Percentiles rank a stretch among this genome's conserved stretches.
Evolutionary conservation across 2,888 invertebrate genomes (phyloP).

Genomic region (Drosophila colorata): DNA sequence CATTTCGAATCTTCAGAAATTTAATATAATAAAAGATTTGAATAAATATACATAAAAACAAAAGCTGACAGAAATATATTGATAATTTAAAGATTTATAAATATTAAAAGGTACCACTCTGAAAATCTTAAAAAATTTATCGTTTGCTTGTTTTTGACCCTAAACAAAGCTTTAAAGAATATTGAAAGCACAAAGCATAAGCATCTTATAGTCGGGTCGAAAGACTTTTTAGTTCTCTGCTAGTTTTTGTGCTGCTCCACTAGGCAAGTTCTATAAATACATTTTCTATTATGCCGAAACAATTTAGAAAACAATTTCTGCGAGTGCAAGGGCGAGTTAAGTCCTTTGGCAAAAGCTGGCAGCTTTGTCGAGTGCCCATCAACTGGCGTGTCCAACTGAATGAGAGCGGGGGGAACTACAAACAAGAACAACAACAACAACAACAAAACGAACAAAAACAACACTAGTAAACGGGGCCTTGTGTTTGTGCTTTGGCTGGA

Average conservation of each 20-base stretch:
- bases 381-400: constrained; percentile 40
- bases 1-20: too few species aligned
- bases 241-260: constrained; percentile 8
- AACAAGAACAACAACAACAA: constrained; percentile 10
- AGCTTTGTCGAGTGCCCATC: constrained; percentile 34
- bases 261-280: constrained; percentile 36
- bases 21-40: too few species aligned
- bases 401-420: neutral
- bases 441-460: constrained; percentile 28
- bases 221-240: neutral
- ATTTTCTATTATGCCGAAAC: constrained; percentile 60
- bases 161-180: neutral
- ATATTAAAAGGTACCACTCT: too few species aligned
- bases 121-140: too few species aligned
- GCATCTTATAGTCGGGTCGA: neutral
- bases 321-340: constrained; percentile 29
- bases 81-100: too few species aligned
- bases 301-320: constrained; percentile 65
- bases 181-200: neutral
- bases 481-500: constrained; percentile 58
- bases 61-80: too few species aligned
- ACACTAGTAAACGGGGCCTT: constrained; percentile 50
- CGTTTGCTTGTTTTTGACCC: too few species aligned
- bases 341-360: constrained; percentile 44
- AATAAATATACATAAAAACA: too few species aligned